phyloP scores from a whole-genome alignment of 2,888 invertebrate species.

The Anoplius nigerrimus region DNA sequence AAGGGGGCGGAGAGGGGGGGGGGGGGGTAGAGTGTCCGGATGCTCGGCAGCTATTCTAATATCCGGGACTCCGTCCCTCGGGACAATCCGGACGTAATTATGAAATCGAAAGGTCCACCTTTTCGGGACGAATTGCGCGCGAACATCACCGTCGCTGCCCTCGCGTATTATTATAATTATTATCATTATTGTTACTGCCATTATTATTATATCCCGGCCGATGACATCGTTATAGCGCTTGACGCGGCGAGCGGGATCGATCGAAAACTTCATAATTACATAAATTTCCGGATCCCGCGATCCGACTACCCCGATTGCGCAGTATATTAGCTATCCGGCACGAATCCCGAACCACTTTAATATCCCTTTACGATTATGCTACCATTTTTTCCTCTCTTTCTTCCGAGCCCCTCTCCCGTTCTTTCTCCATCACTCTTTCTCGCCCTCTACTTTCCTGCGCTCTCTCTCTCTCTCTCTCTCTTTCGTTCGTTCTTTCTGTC shows the following conservation, averaged over 20 bases:
- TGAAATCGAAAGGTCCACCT: too few relatives aligned
- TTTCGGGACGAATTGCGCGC: too few relatives aligned
- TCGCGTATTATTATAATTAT: too few relatives aligned
- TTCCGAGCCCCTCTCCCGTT: background rate
- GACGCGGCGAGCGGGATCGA: background rate
- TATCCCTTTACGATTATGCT: conserved; percentile 20
- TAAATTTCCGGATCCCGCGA: background rate
- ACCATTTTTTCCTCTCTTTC: conserved; percentile 1
- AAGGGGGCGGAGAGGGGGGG: too few relatives aligned
- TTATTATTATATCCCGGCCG: background rate
- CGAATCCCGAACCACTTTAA: conserved; percentile 10
- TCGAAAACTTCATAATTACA: conserved; percentile 6
- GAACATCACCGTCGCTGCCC: too few relatives aligned
- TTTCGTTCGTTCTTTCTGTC: too few relatives aligned
- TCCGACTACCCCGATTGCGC: conserved; percentile 7
- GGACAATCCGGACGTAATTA: background rate
- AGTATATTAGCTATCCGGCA: conserved; percentile 27
- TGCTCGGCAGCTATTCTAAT: background rate
- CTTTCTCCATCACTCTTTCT: background rate
- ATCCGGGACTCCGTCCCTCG: background rate
- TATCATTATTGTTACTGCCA: background rate
- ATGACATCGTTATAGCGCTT: conserved; percentile 1
- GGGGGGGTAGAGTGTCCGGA: too few relatives aligned
- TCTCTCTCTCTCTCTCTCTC: too few relatives aligned
- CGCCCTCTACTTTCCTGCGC: conserved; percentile 1